These are phyloP conservation scores for Brienomyrus brachyistius DNA, from an alignment of 2,113 vertebrate species.

Conservation along the genomic window DNA sequence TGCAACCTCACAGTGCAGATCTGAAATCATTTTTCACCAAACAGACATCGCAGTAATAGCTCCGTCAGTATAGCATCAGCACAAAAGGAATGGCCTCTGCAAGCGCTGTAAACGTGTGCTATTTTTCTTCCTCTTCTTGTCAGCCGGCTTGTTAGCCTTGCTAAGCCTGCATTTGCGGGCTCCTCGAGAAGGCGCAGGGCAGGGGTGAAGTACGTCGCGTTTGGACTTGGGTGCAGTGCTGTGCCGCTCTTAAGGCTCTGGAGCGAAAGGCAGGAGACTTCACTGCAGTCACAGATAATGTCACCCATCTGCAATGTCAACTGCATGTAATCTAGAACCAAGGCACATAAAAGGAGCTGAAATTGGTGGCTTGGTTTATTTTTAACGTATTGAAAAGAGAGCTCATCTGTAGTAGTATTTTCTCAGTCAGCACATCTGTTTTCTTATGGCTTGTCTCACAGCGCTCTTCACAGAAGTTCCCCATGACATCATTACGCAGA, in stretches of 20 bases:
- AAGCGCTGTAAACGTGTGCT: not conserved
- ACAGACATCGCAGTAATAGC: not conserved
- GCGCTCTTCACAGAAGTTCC: slow-evolving; percentile 91
- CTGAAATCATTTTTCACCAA: slow-evolving; percentile 6
- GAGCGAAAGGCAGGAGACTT: not conserved
- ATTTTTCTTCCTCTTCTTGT: not conserved
- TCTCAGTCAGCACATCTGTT: not conserved
- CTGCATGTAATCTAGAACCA: not conserved
- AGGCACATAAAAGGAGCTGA: not conserved
- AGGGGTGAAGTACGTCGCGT: not conserved
- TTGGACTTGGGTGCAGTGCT: not conserved
- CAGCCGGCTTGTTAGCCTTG: not conserved
- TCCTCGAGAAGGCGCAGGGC: not conserved
- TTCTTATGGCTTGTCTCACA: slow-evolving; percentile 38
- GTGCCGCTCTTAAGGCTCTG: not conserved
- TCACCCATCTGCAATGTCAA: not conserved
- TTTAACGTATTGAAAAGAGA: not conserved
- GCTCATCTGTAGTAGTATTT: not conserved
- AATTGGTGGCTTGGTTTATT: not conserved
- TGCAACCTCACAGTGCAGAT: not conserved
- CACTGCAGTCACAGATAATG: not conserved
- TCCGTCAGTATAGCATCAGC: slow-evolving; percentile 4
- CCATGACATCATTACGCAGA: slow-evolving; percentile 75
- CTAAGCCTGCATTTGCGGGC: not conserved
- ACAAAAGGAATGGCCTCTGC: not conserved